phyloP scores from a whole-genome alignment of 2,797 vertebrate genomes.

The Cephalopachus bancanus region DNA sequence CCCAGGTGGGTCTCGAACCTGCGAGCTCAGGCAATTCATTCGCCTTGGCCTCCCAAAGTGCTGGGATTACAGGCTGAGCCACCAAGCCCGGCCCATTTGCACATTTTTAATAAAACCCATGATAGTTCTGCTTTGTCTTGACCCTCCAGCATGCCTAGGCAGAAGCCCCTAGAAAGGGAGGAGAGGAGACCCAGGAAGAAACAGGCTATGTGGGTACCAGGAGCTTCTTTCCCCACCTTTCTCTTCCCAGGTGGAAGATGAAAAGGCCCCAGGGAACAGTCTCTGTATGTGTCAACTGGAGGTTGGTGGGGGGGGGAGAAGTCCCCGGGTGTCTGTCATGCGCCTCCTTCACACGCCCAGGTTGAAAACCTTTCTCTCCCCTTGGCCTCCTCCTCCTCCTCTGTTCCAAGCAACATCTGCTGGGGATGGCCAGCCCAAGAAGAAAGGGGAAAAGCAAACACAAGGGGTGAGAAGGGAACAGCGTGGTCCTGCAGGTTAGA shows the following conservation, averaged over 20 bases:
- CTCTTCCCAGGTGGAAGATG: background rate
- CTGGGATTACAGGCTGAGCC: background rate
- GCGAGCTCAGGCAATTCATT: background rate
- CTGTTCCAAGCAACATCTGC: conserved; percentile 88
- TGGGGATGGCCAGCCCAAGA: conserved; percentile 81
- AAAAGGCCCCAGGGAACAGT: conserved; percentile 66
- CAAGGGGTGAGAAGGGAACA: conserved; percentile 80
- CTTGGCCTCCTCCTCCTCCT: conserved; percentile 66
- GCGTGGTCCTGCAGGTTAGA: conserved; percentile 90
- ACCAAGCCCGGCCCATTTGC: background rate
- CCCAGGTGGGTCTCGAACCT: background rate
- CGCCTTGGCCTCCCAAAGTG: background rate
- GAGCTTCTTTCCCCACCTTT: background rate
- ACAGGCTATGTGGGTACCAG: rapidly evolving
- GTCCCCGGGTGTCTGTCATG: conserved; percentile 58
- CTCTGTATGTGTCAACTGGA: conserved; percentile 77
- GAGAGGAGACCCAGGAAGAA: background rate
- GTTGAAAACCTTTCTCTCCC: conserved; percentile 88
- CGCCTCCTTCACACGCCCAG: conserved; percentile 88
- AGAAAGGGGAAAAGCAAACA: conserved; percentile 71
- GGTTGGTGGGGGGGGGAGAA: conserved; percentile 65
- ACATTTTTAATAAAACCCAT: background rate
- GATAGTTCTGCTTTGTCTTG: background rate
- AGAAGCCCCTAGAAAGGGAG: background rate
- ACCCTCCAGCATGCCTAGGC: background rate